Conservation (phyloP, 2,888 invertebrate species). For the Adineta ricciae region DNA sequence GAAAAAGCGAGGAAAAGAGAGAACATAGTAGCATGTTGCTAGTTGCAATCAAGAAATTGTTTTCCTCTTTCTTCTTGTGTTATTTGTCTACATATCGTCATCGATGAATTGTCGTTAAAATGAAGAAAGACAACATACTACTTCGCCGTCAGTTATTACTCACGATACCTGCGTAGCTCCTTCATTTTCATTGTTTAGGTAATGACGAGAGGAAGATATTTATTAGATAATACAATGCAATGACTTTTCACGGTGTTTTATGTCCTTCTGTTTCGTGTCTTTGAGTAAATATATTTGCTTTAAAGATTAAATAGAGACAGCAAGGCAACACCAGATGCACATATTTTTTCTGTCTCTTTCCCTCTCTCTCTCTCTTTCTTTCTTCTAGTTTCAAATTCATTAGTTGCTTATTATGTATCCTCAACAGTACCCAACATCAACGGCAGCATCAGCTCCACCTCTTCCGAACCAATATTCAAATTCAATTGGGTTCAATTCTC, state of each 20-base stretch:
- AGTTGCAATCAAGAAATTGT: not conserved
- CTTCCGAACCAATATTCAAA: not conserved
- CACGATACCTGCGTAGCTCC: not conserved
- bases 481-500: not conserved
- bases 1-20: not conserved
- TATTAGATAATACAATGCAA: not conserved
- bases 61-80: not conserved
- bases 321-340: not conserved
- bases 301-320: not conserved
- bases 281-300: not conserved
- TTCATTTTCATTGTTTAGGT: not conserved
- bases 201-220: not conserved
- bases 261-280: not conserved
- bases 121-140: not conserved
- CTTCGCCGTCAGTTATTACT: not conserved
- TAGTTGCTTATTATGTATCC: not conserved
- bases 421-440: not conserved
- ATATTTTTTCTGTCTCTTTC: no score
- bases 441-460: not conserved
- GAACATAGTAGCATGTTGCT: not conserved
- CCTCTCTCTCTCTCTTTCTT: no score
- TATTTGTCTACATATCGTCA: not conserved
- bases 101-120: not conserved
- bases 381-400: no score
- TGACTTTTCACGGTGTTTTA: not conserved